phyloP scores from a whole-genome alignment of 2,113 vertebrate genomes.

The Caranx melampygus region DNA sequence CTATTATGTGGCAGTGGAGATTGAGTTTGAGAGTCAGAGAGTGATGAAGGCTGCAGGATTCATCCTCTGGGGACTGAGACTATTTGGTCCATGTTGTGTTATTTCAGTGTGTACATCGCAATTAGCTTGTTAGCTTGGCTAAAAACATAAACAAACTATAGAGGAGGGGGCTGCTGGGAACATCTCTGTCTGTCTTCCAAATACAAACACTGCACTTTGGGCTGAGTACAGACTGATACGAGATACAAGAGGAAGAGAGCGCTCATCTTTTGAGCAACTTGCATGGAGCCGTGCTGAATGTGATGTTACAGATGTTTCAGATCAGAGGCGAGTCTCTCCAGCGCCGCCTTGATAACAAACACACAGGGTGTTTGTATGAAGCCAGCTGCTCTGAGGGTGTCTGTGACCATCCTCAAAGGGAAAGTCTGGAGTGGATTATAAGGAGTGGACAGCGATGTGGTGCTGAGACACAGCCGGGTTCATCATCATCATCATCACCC shows the following conservation, averaged over 20 bases:
- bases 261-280: not conserved
- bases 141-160: not conserved
- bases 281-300: too few species aligned
- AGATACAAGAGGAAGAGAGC: not conserved
- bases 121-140: not conserved
- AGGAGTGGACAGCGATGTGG: conserved; percentile 18
- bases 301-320: not conserved
- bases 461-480: conserved; percentile 32
- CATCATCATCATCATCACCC: not conserved
- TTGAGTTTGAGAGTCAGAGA: not conserved
- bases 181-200: not conserved
- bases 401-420: conserved; percentile 1
- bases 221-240: not conserved
- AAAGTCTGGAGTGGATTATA: not conserved
- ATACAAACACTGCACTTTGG: not conserved
- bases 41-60: not conserved
- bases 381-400: not conserved
- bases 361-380: not conserved
- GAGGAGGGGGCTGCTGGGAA: not conserved
- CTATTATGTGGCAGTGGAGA: not conserved
- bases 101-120: not conserved
- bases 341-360: not conserved
- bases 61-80: not conserved
- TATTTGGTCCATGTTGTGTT: not conserved
- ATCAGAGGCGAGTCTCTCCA: not conserved